Percentiles rank a stretch among this genome's conserved stretches.
Conservation (phyloP, 2,113 vertebrate species). For the Boleophthalmus pectinirostris region DNA sequence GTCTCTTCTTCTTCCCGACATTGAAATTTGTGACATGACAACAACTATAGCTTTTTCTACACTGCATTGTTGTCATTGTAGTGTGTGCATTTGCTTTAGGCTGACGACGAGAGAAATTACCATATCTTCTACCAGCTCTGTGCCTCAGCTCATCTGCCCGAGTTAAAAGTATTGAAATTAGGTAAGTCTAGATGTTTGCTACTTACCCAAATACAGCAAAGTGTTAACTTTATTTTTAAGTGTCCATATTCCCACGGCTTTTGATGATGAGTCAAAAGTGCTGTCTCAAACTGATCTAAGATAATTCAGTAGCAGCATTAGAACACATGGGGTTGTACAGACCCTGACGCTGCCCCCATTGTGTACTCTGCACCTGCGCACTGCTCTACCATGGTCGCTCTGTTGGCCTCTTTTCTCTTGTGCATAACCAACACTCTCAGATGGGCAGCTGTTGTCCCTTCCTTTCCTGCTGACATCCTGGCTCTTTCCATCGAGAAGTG, state of each 20-base stretch:
- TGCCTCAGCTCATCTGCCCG: conserved; percentile 89
- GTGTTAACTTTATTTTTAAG: background rate
- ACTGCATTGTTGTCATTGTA: background rate
- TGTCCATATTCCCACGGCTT: background rate
- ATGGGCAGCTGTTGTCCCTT: conserved; percentile 59
- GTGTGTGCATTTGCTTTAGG: conserved; percentile 72
- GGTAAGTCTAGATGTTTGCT: conserved; percentile 73
- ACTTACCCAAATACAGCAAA: background rate
- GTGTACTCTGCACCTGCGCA: conserved; percentile 72
- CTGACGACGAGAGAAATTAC: conserved; percentile 97
- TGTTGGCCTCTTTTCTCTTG: conserved; percentile 8
- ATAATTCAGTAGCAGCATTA: background rate
- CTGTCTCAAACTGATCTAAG: conserved; percentile 13
- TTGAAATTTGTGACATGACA: conserved; percentile 5
- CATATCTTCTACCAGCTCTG: conserved; percentile 99
- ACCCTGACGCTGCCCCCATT: conserved; percentile 47
- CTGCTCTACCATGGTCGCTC: conserved; percentile 32
- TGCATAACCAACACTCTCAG: conserved; percentile 20
- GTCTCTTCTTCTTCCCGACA: conserved; percentile 21
- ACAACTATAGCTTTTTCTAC: background rate
- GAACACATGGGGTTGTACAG: conserved; percentile 39
- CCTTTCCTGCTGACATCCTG: conserved; percentile 69
- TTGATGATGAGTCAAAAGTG: background rate
- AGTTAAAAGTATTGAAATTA: conserved; percentile 88
- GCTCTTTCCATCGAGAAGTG: conserved; percentile 59